Evolutionary conservation across 2,888 invertebrate species (phyloP).

Genomic region (Tuberolachnus salignus): DNA sequence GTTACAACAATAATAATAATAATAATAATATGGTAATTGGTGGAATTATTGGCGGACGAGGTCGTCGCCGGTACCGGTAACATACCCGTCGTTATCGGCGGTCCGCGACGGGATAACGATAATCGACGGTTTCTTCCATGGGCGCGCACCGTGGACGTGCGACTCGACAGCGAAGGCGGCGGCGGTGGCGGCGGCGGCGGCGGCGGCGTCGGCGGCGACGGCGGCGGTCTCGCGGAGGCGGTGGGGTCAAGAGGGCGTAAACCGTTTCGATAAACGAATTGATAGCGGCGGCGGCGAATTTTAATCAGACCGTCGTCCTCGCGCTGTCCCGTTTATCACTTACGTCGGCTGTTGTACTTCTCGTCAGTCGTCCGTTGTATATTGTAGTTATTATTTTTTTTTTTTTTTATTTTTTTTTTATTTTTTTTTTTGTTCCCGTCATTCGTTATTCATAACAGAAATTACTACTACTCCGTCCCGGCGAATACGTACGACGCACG

Average conservation of each 20-base stretch:
- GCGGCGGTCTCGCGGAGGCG: not conserved
- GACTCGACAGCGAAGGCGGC: not conserved
- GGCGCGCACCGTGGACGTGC: not conserved
- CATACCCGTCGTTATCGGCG: not conserved
- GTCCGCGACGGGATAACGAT: not conserved
- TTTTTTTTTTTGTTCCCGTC: not conserved
- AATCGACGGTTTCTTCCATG: constrained; percentile 38
- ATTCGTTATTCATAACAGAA: not conserved
- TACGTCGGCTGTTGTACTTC: not conserved
- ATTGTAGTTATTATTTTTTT: not conserved
- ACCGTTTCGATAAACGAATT: constrained; percentile 7
- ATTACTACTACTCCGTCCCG: not conserved
- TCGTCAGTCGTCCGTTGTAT: too few relatives aligned
- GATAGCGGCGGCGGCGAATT: constrained; percentile 19
- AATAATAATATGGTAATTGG: too few relatives aligned
- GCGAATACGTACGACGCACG: not conserved
- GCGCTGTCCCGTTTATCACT: constrained; percentile 9
- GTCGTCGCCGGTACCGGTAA: not conserved
- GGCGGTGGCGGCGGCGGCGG: not conserved
- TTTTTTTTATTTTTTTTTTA: not conserved
- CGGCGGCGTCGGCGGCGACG: not conserved
- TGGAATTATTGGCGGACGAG: too few relatives aligned
- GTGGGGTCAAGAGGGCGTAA: constrained; percentile 16
- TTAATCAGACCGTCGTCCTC: constrained; percentile 34
- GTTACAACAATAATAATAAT: too few relatives aligned